Conservation (phyloP, 2,797 vertebrate species). For the Mycteria americana region DNA sequence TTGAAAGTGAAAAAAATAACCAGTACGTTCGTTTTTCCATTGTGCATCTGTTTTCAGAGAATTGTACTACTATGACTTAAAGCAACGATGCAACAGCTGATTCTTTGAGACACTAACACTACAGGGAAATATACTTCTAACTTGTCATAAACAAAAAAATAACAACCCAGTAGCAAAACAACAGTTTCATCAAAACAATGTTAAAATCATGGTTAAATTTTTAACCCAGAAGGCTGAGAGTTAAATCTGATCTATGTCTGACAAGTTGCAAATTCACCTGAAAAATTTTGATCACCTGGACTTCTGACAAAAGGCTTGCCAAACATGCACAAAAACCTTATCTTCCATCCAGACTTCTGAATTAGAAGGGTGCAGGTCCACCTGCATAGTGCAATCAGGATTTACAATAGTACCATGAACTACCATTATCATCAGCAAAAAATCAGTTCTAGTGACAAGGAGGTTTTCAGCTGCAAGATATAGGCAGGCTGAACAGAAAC, state of each 20-base stretch:
- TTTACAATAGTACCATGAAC: not conserved
- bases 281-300: not conserved
- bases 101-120: not conserved
- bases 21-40: not conserved
- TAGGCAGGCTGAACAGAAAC: not conserved
- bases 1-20: not conserved
- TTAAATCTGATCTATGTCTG: not conserved
- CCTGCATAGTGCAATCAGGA: not conserved
- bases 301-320: not conserved
- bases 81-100: not conserved
- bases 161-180: not conserved
- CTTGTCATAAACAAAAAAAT: not conserved
- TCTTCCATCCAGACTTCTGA: not conserved
- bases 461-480: not conserved
- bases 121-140: not conserved
- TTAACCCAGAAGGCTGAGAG: not conserved
- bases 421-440: not conserved
- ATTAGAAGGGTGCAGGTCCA: not conserved
- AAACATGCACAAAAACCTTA: not conserved
- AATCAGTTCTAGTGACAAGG: not conserved
- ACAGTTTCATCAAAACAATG: not conserved
- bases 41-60: not conserved
- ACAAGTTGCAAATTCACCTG: not conserved
- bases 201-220: not conserved
- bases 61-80: not conserved